Evolutionary conservation across 2,888 invertebrate genomes (phyloP), one percentile per base, ranked within the genome.

Genomic region (Dolomedes plantarius): DNA sequence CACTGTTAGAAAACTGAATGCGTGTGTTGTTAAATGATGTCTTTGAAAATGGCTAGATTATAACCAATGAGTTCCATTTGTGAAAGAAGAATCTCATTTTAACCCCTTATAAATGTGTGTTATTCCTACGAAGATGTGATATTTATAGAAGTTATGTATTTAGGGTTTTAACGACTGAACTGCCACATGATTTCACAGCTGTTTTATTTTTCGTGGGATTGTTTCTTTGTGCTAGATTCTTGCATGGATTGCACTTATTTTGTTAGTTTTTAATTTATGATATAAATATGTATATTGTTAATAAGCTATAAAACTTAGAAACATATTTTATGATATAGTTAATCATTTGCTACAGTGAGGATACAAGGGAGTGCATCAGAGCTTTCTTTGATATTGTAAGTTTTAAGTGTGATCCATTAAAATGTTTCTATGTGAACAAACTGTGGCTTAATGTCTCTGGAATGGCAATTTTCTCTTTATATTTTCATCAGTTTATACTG

Each of bases 141-240:
- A n/a, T n/a, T n/a, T n/a, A n/a, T n/a, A n/a, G n/a, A n/a, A n/a
- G n/a, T n/a, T n/a, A n/a, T n/a, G n/a, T n/a, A n/a, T n/a, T n/a
- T n/a, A n/a, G n/a, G n/a, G n/a, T n/a, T n/a, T n/a, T n/a, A n/a
- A n/a, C n/a, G n/a, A n/a, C n/a, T n/a, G n/a, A 56, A 5, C 56
- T 56, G 56, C 56, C 56, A 56, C 56, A 56, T 56, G 46, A 56
- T 56, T 56, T 56, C 56, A 56, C 56, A 23, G 56, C 56, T 56
- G 56, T 56, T 19, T 23, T n/a, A n/a, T n/a, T n/a, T n/a, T 56
- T 56, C 46, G 7, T 56, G 56, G 56, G 56, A 56, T 56, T 56
- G 56, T 56, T 56, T 23, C 3, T 23, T 56, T 56, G 56, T 56
- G n/a, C 56, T 56, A 56, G 56, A 56, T 36, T 36, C 19, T 56